These are phyloP conservation scores for Protodeltote pygarga DNA, from an alignment of 2,888 invertebrate species.

Conservation along the genomic window DNA sequence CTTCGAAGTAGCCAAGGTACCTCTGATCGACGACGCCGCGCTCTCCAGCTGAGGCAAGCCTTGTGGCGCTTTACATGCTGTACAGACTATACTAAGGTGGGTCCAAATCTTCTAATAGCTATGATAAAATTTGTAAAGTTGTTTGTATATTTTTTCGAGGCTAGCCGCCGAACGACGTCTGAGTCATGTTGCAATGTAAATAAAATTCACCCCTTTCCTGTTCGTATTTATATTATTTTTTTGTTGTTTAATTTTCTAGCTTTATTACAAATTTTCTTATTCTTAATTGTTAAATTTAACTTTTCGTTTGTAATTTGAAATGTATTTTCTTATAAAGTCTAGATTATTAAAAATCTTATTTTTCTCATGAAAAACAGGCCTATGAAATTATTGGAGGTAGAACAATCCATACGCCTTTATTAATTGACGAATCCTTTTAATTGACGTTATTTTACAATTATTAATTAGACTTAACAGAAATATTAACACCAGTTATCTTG, in stretches of 20 bases:
- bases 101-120: conserved; percentile 63
- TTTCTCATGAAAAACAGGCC: conserved; percentile 15
- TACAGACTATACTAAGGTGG: conserved; percentile 70
- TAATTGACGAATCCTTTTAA: conserved; percentile 2
- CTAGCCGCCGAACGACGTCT: conserved; percentile 34
- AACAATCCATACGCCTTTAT: conserved; percentile 6
- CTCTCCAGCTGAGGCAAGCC: conserved; percentile 70
- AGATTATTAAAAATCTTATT: conserved; percentile 1
- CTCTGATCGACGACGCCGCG: conserved; percentile 82
- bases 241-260: conserved; percentile 40
- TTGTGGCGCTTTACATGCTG: conserved; percentile 66
- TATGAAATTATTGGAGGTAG: conserved; percentile 25
- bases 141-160: conserved; percentile 41
- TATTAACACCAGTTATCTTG: conserved; percentile 25
- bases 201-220: conserved; percentile 34
- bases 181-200: conserved; percentile 45
- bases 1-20: conserved; percentile 95
- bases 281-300: conserved; percentile 21
- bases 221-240: conserved; percentile 26
- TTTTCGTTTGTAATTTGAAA: conserved; percentile 17
- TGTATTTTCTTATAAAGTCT: conserved; percentile 21
- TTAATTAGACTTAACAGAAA: conserved; percentile 16
- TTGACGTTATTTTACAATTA: conserved; percentile 26
- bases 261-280: conserved; percentile 21
- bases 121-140: conserved; percentile 47